These are phyloP conservation scores for Callithrix jacchus DNA, from an alignment of 2,113 vertebrate species.

Conservation along the genomic window DNA sequence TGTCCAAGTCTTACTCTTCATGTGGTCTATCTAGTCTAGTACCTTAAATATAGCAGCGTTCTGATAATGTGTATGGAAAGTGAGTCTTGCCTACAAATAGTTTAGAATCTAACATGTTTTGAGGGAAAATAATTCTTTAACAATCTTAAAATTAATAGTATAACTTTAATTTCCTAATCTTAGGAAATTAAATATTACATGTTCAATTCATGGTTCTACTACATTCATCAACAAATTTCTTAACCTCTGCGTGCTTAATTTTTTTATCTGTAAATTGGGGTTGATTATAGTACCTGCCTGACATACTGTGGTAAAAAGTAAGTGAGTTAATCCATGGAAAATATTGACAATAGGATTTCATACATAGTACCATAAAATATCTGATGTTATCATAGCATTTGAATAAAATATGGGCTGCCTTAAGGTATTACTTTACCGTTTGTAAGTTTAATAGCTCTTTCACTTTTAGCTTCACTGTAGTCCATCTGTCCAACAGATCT, in stretches of 20 bases:
- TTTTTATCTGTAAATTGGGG: background rate
- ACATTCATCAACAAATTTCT: background rate
- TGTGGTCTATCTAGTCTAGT: background rate
- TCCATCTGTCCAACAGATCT: background rate
- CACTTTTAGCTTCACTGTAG: background rate
- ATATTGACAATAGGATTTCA: background rate
- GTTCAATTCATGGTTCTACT: background rate
- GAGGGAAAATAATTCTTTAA: background rate
- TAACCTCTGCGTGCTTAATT: background rate
- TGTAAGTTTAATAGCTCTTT: background rate
- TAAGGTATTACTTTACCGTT: background rate
- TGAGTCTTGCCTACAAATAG: background rate
- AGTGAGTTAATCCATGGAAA: background rate
- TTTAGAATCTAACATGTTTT: background rate
- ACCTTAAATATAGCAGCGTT: background rate
- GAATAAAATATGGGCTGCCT: background rate
- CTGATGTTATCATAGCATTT: background rate
- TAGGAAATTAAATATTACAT: background rate
- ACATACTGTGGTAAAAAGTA: background rate
- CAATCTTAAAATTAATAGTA: background rate
- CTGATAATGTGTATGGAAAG: background rate
- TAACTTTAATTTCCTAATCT: background rate
- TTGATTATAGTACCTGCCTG: background rate
- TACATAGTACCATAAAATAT: background rate
- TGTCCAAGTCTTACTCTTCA: background rate